A percentile compares a stretch with the other conserved stretches of the same genome.
phyloP scores from a whole-genome alignment of 2,113 vertebrate genomes.

The Merops nubicus region DNA sequence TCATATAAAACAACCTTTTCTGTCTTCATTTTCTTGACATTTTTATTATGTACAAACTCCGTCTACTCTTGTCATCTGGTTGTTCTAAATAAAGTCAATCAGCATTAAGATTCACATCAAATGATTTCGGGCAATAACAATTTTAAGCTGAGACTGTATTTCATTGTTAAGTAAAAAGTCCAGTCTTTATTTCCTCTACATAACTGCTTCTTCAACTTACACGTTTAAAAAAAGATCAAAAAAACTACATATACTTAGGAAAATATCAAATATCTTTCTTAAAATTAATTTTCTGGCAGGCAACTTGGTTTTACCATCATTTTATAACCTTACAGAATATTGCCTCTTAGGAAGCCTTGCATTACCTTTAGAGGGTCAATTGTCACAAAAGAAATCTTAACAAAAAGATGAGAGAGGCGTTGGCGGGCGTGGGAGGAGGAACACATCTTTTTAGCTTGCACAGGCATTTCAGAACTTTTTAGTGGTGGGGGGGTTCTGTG shows the following conservation, averaged over 20 bases:
- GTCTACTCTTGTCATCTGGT: neutral
- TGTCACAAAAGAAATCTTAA: neutral
- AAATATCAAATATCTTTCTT: neutral
- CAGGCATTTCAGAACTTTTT: conserved; percentile 9
- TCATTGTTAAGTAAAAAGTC: neutral
- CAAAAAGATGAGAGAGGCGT: neutral
- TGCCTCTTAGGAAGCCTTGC: neutral
- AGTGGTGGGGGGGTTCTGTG: neutral
- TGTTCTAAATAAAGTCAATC: neutral
- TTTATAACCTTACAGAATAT: neutral
- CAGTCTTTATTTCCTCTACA: neutral
- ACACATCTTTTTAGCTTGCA: neutral
- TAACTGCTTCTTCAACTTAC: neutral
- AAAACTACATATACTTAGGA: neutral
- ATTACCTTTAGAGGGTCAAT: neutral
- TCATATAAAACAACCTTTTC: neutral
- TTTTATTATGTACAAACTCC: conserved; percentile 10
- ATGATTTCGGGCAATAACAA: neutral
- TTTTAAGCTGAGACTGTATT: neutral
- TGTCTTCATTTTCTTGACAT: conserved; percentile 11
- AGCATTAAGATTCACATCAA: neutral
- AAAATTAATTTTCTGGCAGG: neutral
- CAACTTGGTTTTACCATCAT: neutral
- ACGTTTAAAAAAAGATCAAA: neutral
- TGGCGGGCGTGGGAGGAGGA: neutral